Percentiles rank a stretch among this genome's conserved stretches.
phyloP scores from a whole-genome alignment of 2,888 invertebrate genomes.

The Eupithecia tripunctaria region DNA sequence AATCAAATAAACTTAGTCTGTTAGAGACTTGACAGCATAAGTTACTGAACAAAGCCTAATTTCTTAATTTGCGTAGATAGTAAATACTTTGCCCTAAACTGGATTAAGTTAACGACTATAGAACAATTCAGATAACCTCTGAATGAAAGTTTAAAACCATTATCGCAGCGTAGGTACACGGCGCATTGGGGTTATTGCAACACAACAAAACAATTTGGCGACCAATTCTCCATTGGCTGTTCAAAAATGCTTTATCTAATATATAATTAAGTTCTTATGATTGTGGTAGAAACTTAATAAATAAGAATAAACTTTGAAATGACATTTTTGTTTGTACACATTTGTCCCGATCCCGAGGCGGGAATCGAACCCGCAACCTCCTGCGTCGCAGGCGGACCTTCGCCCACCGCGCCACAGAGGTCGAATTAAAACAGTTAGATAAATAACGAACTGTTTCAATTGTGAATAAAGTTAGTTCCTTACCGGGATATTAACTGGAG shows the following conservation, averaged over 20 bases:
- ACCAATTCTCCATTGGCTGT: not conserved
- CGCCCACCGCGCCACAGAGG: no score
- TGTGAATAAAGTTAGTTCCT: no score
- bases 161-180: not conserved
- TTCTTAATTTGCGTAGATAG: not conserved
- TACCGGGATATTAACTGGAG: no score
- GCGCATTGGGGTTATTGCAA: not conserved
- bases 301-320: not conserved
- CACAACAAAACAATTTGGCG: not conserved
- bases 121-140: slow-evolving; percentile 16
- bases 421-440: not conserved
- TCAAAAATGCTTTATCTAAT: not conserved
- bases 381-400: no score
- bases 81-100: not conserved
- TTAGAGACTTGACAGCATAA: not conserved
- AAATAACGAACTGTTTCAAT: no score
- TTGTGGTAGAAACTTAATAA: not conserved
- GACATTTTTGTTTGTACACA: not conserved
- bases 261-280: not conserved
- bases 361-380: no score
- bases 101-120: slow-evolving; percentile 18
- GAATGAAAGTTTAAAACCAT: slow-evolving; percentile 24
- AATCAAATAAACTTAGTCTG: not conserved
- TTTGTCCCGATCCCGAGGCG: no score
- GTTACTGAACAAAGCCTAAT: not conserved